Base-by-base conservation (phyloP, 92 coral and sea anemone genomes). In the Bergia sp. region DNA sequence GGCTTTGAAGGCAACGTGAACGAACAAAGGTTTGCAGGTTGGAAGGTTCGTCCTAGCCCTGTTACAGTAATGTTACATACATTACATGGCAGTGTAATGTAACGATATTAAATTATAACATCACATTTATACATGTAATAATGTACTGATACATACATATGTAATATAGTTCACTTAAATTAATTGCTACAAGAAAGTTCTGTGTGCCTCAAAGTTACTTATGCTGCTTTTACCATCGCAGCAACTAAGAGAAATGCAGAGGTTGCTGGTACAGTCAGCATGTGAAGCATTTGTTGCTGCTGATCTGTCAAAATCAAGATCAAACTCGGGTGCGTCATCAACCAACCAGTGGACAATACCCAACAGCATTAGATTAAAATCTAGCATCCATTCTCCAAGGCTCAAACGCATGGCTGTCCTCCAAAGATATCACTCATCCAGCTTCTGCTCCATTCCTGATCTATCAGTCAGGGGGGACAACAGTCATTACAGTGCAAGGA, bases 161-260 rank as follows among this genome's bases (percentile, higher is more conserved):
- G 2, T 12, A 53, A 29, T 29, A 29, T 29, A 1, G 4, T 53
- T 53, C 1, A 53, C 58, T 3, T 53, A 11, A 11, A 3, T 0
- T 1, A 53, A 2, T 11, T 8, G 13, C 13, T 53, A 6, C 11
- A 12, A 2, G 10, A 8, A 53, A 53, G 3, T 20, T 61, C 3
- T 13, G 66, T 47, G 53, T 47, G 9, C 53, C 53, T 29, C 73
- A 73, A 10, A 2, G 18, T 40, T 18, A 77, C 7, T 4, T 7
- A 29, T 0, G 29, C 29, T 77, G 29, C 45, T 36, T 49, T 47
- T 49, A 50, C 29, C 2, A 0, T 53, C 38, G 16, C 20, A 97
- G 99, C 96, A 97, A 86, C 92, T 97, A 10, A 96, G 93, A 83
- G 99, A 97, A 79, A 96, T 97, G 96, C 99, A 97, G 71, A 92